Base-by-base conservation (phyloP, 2,888 invertebrate genomes). In the Coleophora deauratella region DNA sequence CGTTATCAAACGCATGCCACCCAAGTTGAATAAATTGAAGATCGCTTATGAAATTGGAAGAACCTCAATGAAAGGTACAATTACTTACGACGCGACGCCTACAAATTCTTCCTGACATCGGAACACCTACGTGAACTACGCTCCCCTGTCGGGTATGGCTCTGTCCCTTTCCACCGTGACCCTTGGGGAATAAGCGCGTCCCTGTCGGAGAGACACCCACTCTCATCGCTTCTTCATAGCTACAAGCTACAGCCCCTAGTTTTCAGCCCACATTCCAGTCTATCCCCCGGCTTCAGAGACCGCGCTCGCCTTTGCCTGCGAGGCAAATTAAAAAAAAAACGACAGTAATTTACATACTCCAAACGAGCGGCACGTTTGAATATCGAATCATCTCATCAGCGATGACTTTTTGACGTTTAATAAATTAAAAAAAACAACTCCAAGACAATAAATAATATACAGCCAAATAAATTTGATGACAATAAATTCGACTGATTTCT, bases 231-330 rank as follows among this genome's bases (percentile, higher is more conserved):
- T 62, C 59, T 55, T 66, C 63, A 58, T 60, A 54, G 56, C 57
- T 61, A 62, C 67, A 75, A 54, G 56, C 57, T 61, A 62, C 67
- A 75, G 66, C 72, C 81, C 76, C 72, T 70, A 33, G 69, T 71
- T 67, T 69, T 69, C 70, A 67, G 69, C 62, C 65, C 71, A 66
- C 64, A 66, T 64, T 66, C 70, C 69, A 78, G 80, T 78, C 59
- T 66, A 46, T 66, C 65, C 72, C 67, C 54, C 39, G 66, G 41
- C 57, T 62, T 54, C 61, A 45, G 44, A 36, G 44, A 37, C 44
- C 39, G 48, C 54, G 61, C 58, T 55, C 67, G 71, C 47, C 46
- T 35, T 9, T 10, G 36, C 39, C 33, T 13, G 31, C 31, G 33
- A 12, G 38, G 43, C 37, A 42, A 43, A 32, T 37, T 9, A 37